These are phyloP conservation scores for Isichthys henryi DNA, from an alignment of 2,113 vertebrate species.

Conservation along the genomic window DNA sequence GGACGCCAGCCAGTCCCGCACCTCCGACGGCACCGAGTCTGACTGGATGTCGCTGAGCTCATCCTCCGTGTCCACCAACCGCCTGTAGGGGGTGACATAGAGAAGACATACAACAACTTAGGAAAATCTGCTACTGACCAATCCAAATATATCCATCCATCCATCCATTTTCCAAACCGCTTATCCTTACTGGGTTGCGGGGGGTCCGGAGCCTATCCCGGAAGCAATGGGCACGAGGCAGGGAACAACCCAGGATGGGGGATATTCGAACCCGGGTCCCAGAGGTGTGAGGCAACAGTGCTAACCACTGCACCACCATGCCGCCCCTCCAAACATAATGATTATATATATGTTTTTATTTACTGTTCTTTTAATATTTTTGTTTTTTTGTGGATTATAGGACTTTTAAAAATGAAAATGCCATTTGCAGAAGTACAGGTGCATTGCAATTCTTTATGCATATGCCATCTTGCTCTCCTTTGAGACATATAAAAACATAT, in stretches of 20 bases:
- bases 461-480: neutral
- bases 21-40: conserved; percentile 85
- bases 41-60: conserved; percentile 88
- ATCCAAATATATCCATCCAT: neutral
- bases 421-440: neutral
- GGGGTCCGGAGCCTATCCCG: too few species aligned
- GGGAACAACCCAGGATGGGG: too few species aligned
- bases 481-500: neutral
- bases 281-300: too few species aligned
- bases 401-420: neutral
- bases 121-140: neutral
- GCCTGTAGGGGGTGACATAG: conserved; percentile 48
- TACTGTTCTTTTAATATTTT: neutral
- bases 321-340: too few species aligned
- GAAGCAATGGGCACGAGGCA: too few species aligned
- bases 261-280: too few species aligned
- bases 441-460: neutral
- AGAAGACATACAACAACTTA: neutral
- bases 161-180: too few species aligned
- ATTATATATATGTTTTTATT: neutral
- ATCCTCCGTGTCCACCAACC: conserved; percentile 78
- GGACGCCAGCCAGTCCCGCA: conserved; percentile 90
- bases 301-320: too few species aligned
- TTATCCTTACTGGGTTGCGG: too few species aligned
- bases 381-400: neutral